phyloP scores from a whole-genome alignment of 2,888 invertebrate species.

The Gnatocerus cornutus region DNA sequence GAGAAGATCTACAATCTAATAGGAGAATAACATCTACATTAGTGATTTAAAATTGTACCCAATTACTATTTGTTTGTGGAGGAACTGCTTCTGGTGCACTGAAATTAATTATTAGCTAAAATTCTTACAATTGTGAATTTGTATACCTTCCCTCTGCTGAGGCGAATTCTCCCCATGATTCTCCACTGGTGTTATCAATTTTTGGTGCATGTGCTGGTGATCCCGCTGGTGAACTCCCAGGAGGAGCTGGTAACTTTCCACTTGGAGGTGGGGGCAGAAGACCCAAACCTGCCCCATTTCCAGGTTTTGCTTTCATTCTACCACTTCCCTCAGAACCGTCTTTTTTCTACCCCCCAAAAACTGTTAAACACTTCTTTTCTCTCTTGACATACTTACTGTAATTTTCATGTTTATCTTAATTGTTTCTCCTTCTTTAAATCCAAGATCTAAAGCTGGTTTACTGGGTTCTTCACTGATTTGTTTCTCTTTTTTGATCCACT shows the following conservation, averaged over 20 bases:
- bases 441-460: conserved; percentile 90
- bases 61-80: conserved; percentile 66
- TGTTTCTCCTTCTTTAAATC: conserved; percentile 99
- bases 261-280: conserved; percentile 89
- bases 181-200: conserved; percentile 60
- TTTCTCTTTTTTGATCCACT: conserved; percentile 90
- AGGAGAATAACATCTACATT: conserved; percentile 21
- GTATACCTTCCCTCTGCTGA: conserved; percentile 74
- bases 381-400: conserved; percentile 78
- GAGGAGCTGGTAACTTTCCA: conserved; percentile 84
- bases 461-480: conserved; percentile 87
- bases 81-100: conserved; percentile 61
- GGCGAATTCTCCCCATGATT: conserved; percentile 88
- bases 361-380: conserved; percentile 13
- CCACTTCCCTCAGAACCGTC: conserved; percentile 85
- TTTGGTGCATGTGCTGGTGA: conserved; percentile 75
- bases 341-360: conserved; percentile 80
- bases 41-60: conserved; percentile 69
- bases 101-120: conserved; percentile 43
- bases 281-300: conserved; percentile 69
- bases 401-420: conserved; percentile 99
- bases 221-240: conserved; percentile 86
- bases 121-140: too few relatives aligned
- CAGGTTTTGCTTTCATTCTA: conserved; percentile 77
- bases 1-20: conserved; percentile 18